Conservation (phyloP, 2,113 vertebrate genomes). For the Ailurus styani region DNA sequence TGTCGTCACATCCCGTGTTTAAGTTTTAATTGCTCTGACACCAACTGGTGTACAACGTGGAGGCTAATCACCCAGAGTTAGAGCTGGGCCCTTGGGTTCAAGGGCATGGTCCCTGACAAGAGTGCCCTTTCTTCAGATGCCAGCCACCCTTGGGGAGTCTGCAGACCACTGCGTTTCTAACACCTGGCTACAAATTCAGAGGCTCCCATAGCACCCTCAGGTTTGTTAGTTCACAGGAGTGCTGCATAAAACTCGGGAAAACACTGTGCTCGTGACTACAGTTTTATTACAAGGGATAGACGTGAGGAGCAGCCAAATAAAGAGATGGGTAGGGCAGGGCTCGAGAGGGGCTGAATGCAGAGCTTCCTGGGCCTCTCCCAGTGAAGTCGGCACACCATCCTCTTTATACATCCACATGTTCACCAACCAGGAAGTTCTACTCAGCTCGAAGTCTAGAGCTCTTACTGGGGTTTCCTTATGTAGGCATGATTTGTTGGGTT, state of each 20-base stretch:
- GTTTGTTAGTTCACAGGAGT: background rate
- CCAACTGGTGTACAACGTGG: background rate
- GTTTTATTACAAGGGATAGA: background rate
- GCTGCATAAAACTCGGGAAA: background rate
- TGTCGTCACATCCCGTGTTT: background rate
- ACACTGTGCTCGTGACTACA: background rate
- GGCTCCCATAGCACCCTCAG: background rate
- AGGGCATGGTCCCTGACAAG: background rate
- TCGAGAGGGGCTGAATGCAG: background rate
- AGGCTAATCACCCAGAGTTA: background rate
- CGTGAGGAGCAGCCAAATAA: background rate
- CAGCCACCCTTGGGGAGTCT: background rate
- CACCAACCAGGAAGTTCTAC: background rate
- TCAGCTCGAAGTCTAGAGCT: background rate
- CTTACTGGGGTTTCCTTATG: background rate
- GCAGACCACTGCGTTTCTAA: background rate
- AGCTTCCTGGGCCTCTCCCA: background rate
- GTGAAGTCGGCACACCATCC: background rate
- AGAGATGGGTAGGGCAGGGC: background rate
- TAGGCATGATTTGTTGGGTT: background rate
- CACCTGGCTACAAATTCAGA: background rate
- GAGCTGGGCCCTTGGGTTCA: background rate
- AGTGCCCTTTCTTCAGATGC: background rate
- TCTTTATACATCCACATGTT: background rate
- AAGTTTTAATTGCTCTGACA: background rate